Evolutionary conservation across 2,113 vertebrate species (phyloP).

Genomic region (Dipodomys spectabilis): DNA sequence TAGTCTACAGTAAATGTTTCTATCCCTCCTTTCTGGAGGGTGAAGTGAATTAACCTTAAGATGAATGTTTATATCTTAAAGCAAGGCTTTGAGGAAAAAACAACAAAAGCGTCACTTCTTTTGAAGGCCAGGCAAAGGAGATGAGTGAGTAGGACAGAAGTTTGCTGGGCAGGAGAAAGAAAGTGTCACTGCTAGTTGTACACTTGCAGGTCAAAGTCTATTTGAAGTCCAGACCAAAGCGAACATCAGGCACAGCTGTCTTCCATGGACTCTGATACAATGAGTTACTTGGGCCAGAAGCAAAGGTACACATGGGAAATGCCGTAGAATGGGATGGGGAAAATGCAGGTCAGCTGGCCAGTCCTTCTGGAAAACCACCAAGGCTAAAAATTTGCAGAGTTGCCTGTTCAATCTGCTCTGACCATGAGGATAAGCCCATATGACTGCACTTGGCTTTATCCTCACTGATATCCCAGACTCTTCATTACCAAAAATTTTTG

Average conservation of each 20-base stretch:
- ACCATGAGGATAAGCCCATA: neutral
- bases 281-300: neutral
- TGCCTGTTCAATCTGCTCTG: neutral
- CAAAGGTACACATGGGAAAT: neutral
- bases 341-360: neutral
- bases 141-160: neutral
- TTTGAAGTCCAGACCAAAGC: neutral
- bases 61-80: constrained; percentile 10
- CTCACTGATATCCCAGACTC: neutral
- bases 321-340: neutral
- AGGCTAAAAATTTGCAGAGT: neutral
- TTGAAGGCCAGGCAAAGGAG: neutral
- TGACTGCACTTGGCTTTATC: neutral
- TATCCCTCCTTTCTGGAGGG: neutral
- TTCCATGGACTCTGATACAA: neutral
- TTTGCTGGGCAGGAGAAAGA: neutral
- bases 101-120: neutral
- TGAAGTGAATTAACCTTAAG: neutral
- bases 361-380: neutral
- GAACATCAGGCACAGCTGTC: accelerated
- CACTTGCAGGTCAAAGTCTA: too few relatives aligned
- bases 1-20: neutral
- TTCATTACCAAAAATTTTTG: neutral
- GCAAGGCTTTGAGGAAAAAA: neutral
- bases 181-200: neutral